Percentiles rank a stretch among this genome's conserved stretches.
These are phyloP conservation scores for Laspeyria flexula DNA, from an alignment of 2,888 invertebrate genomes.

Conservation along the genomic window DNA sequence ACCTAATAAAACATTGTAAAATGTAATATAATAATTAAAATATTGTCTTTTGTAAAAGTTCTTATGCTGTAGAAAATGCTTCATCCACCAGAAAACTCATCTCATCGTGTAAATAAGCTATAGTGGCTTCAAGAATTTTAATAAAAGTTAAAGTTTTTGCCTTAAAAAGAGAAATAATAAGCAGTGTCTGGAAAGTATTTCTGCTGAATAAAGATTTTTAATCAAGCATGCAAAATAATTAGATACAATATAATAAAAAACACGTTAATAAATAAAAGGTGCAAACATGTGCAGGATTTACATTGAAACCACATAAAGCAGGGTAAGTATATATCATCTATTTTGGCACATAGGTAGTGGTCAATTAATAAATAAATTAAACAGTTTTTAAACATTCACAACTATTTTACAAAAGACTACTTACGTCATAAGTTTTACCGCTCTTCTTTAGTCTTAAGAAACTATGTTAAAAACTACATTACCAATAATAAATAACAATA, in stretches of 20 bases:
- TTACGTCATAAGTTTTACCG: slow-evolving; percentile 15
- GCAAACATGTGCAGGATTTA: slow-evolving; percentile 17
- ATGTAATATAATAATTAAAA: background rate
- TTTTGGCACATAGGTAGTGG: background rate
- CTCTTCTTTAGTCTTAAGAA: background rate
- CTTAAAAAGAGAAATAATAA: no score
- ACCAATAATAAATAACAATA: background rate
- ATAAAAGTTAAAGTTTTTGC: no score
- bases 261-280: slow-evolving; percentile 6
- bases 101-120: no score
- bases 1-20: background rate
- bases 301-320: slow-evolving; percentile 21
- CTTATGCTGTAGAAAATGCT: slow-evolving; percentile 12
- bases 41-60: no score
- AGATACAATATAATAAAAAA: background rate
- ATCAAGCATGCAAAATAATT: slow-evolving; percentile 22
- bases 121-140: no score
- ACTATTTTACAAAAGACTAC: slow-evolving; percentile 21
- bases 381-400: background rate
- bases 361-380: background rate
- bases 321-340: background rate
- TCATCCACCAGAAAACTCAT: slow-evolving; percentile 1
- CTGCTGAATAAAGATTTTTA: slow-evolving; percentile 10
- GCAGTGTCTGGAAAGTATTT: no score
- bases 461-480: slow-evolving; percentile 2